These are phyloP conservation scores for Apaloderma vittatum DNA, from an alignment of 2,113 vertebrate species.

Conservation along the genomic window DNA sequence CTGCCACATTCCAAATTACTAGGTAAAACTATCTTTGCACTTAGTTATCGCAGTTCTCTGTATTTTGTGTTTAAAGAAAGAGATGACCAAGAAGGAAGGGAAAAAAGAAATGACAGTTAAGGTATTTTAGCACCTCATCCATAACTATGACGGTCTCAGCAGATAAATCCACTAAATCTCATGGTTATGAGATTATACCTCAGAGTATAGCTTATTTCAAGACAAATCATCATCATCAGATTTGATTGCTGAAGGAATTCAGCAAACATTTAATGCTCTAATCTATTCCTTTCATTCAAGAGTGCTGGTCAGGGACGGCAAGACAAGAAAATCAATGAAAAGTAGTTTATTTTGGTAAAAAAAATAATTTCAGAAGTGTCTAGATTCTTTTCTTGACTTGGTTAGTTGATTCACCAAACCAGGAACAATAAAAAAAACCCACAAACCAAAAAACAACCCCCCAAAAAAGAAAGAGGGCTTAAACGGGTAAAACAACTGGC, in stretches of 20 bases:
- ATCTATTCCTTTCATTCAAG: background rate
- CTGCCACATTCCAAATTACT: background rate
- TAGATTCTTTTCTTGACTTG: background rate
- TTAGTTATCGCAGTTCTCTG: background rate
- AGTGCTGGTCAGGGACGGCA: background rate
- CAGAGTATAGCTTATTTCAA: conserved; percentile 17
- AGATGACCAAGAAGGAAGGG: background rate
- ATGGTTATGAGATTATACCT: background rate
- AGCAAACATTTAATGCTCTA: background rate
- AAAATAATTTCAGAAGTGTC: background rate
- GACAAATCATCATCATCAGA: background rate
- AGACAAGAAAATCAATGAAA: background rate
- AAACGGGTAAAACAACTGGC: no score
- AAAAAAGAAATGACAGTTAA: background rate
- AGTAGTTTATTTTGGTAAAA: background rate
- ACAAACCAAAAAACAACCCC: no score
- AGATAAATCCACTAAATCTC: background rate
- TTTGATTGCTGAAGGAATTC: background rate
- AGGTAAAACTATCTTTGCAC: background rate
- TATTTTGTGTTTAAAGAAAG: background rate
- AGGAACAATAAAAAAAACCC: background rate
- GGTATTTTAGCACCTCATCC: background rate
- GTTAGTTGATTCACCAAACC: background rate
- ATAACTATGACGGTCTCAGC: background rate
- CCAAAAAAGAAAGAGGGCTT: no score